These are phyloP conservation scores for Epinotia brunnichana DNA, from an alignment of 2,888 invertebrate genomes.

Conservation along the genomic window DNA sequence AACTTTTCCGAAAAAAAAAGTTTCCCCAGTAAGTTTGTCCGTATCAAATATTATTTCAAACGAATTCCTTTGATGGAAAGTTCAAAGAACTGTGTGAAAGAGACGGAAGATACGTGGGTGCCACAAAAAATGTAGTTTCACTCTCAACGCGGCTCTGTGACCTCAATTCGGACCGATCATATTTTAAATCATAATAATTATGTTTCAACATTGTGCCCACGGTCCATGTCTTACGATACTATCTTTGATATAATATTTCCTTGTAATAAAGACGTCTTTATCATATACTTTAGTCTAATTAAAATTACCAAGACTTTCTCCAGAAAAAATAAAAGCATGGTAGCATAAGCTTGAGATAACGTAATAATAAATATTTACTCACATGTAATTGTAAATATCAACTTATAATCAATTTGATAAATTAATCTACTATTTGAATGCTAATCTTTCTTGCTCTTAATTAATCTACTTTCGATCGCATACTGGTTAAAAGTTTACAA, in stretches of 20 bases:
- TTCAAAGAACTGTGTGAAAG: constrained; percentile 49
- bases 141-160: constrained; percentile 57
- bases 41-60: constrained; percentile 15
- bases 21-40: constrained; percentile 9
- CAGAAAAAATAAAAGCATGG: background rate
- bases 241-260: constrained; percentile 20
- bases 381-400: background rate
- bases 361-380: background rate
- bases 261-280: constrained; percentile 7
- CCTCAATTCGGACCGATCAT: constrained; percentile 51
- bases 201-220: constrained; percentile 55
- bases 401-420: background rate
- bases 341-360: background rate
- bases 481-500: constrained; percentile 9
- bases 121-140: constrained; percentile 65
- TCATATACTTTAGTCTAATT: background rate
- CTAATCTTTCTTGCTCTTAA: constrained; percentile 3
- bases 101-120: constrained; percentile 37
- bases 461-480: constrained; percentile 4
- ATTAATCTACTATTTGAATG: background rate
- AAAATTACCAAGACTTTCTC: background rate
- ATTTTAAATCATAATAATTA: constrained; percentile 58
- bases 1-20: background rate
- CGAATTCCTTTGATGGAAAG: constrained; percentile 39
- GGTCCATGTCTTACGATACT: constrained; percentile 5